phyloP scores from a whole-genome alignment of 2,888 invertebrate species.

The Dasypolia templi region DNA sequence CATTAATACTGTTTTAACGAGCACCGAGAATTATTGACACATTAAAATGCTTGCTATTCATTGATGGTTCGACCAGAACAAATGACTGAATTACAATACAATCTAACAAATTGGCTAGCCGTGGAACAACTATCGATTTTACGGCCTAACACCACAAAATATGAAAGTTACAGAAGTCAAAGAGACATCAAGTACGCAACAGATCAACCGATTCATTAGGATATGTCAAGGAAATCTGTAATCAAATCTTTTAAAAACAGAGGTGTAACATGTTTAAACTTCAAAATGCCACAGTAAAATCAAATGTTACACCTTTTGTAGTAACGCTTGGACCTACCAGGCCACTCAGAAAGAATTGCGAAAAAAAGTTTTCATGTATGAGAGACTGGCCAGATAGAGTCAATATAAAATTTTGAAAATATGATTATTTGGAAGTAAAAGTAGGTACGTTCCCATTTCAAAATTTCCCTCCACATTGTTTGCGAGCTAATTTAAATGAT shows the following conservation, averaged over 20 bases:
- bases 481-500: too few species aligned
- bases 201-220: not conserved
- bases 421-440: too few species aligned
- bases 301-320: too few species aligned
- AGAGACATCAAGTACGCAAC: not conserved
- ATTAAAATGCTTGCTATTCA: conserved; percentile 47
- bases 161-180: not conserved
- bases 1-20: conserved; percentile 34
- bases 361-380: too few species aligned
- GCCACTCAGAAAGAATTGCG: too few species aligned
- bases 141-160: conserved; percentile 7
- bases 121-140: conserved; percentile 49
- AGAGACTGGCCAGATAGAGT: too few species aligned
- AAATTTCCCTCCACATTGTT: too few species aligned
- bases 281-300: too few species aligned
- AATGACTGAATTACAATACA: conserved; percentile 58
- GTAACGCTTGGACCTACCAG: too few species aligned
- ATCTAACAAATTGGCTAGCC: conserved; percentile 59
- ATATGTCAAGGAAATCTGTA: not conserved
- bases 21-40: conserved; percentile 32
- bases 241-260: not conserved
- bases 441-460: too few species aligned
- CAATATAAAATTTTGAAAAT: too few species aligned
- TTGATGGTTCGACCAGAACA: conserved; percentile 53
- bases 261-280: not conserved